Evolutionary conservation across 1,140 invertebrate species (phyloP), one percentile per base, ranked within the genome.

Genomic region (Sogatella furcifera): DNA sequence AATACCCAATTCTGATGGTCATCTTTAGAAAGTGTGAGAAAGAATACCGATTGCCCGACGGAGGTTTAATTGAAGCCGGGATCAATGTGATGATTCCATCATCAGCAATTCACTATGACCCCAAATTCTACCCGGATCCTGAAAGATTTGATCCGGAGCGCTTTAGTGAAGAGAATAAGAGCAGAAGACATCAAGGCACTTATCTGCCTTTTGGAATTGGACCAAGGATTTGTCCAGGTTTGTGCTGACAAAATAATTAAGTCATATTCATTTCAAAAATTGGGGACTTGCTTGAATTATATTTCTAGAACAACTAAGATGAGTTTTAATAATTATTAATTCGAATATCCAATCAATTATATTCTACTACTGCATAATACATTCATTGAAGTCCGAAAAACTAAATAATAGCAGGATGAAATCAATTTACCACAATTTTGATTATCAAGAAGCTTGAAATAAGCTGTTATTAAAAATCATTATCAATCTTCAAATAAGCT

Each of bases 111-210:
- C 83, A 85, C 57, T 74, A 74, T 14, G 84, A 91, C 69, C 73
- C 79, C 1, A 69, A 81, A 46, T 79, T 83, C 65, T 93, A 82
- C 65, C 77, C 82, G 14, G 75, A 90, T 43, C 85, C 90, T 0
- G 75, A 83, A 5, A 69, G 69, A 11, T 94, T 85, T 69, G 78
- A 84, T 67, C 91, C 91, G 0, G 84, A 89, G 46, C 75, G 89
- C 63, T 91, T 90, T 71, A 72, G 69, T 5, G 75, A 80, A 5
- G 74, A 73, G 54, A 73, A 75, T 11, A 72, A 73, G 17, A 63
- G 64, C 5, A 68, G 77, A 31, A 70, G 72, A 54, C 56, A 61
- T 14, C 67, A 72, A 2, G 78, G 67, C 54, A 70, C 70, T 0
- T 83, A 77, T 62, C 67, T 85, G 14, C 81, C 83, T 1, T 86